Conservation (phyloP, 2,888 invertebrate genomes). For the Horisme vitalbata region DNA sequence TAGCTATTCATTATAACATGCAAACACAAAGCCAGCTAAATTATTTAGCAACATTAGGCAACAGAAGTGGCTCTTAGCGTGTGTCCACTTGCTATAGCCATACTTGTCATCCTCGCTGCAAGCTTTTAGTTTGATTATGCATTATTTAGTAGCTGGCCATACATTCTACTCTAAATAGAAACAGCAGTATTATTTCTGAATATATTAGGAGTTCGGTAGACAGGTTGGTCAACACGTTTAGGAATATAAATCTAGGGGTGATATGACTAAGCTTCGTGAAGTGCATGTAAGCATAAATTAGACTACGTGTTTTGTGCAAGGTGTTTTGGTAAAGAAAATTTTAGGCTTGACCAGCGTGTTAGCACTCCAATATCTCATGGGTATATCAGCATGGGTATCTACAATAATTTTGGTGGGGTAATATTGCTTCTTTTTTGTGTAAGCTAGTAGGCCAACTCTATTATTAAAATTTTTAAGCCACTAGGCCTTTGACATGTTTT, state of each 20-base stretch:
- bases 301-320: no score
- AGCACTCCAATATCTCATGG: no score
- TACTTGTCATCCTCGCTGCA: constrained; percentile 39
- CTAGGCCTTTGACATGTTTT: no score
- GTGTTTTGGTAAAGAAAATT: no score
- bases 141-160: constrained; percentile 41
- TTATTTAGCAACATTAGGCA: constrained; percentile 11
- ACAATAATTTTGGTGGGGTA: no score
- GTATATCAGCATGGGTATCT: no score
- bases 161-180: constrained; percentile 37
- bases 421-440: no score
- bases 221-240: constrained; percentile 11
- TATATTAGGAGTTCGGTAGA: constrained; percentile 5
- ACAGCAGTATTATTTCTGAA: constrained; percentile 19
- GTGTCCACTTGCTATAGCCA: constrained; percentile 39
- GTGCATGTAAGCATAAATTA: no score
- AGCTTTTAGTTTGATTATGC: constrained; percentile 57
- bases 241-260: constrained; percentile 7
- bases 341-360: no score
- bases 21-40: constrained; percentile 34
- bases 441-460: no score
- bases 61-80: constrained; percentile 36
- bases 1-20: constrained; percentile 20
- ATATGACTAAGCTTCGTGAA: background rate
- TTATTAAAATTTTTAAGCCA: no score